These are phyloP conservation scores for Hippocampus abdominalis DNA, from an alignment of 2,113 vertebrate species.

Conservation along the genomic window DNA sequence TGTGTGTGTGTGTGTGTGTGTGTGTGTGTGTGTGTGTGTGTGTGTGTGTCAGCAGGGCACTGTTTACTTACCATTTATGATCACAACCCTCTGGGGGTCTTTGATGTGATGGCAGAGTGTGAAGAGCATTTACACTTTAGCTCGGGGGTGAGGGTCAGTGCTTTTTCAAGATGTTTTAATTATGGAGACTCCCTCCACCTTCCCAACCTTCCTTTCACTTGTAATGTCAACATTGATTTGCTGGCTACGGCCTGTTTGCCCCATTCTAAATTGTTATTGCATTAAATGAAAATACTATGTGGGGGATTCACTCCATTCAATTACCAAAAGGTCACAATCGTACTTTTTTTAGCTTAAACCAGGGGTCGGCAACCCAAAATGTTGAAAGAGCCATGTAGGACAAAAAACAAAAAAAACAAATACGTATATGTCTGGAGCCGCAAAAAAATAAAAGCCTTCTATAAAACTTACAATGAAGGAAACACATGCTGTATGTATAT, in stretches of 20 bases:
- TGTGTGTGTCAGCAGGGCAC: slow-evolving; percentile 17
- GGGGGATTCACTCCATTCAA: background rate
- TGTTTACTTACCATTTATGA: slow-evolving; percentile 43
- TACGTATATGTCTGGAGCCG: too few species aligned
- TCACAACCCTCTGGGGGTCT: slow-evolving; percentile 39
- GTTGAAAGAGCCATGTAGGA: too few species aligned
- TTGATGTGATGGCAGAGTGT: slow-evolving; percentile 39
- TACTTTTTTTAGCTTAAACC: background rate
- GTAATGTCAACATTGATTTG: background rate
- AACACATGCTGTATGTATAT: too few species aligned
- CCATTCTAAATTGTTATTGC: too few species aligned
- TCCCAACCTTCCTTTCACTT: background rate
- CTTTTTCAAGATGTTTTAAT: slow-evolving; percentile 27
- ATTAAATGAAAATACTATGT: background rate
- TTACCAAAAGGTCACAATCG: too few species aligned
- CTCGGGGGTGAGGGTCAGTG: slow-evolving; percentile 2
- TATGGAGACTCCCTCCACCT: background rate
- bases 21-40: too few species aligned
- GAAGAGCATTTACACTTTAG: slow-evolving; percentile 29
- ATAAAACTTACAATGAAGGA: too few species aligned
- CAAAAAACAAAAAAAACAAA: too few species aligned
- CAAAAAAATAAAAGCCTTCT: too few species aligned
- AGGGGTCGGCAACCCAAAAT: too few species aligned
- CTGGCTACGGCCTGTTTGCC: background rate
- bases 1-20: too few species aligned